These are phyloP conservation scores for Elephantulus edwardii DNA, from an alignment of 2,113 vertebrate species.

Conservation along the genomic window DNA sequence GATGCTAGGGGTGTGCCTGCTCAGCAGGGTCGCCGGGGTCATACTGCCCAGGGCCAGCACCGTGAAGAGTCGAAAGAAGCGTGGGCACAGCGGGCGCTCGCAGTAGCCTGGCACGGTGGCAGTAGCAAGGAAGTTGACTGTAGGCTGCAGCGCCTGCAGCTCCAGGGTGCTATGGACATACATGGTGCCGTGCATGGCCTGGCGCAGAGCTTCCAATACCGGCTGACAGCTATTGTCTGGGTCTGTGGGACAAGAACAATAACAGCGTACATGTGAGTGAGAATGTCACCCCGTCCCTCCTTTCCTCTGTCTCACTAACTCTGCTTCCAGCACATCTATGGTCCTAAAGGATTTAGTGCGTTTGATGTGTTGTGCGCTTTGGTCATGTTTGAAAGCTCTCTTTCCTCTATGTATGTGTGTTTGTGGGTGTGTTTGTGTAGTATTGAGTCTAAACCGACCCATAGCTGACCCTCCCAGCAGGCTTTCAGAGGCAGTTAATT, in stretches of 20 bases:
- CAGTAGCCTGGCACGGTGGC: constrained; percentile 70
- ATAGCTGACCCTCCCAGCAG: too few species aligned
- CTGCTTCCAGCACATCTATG: background rate
- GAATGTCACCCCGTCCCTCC: background rate
- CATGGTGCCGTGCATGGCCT: constrained; percentile 84
- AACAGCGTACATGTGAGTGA: background rate
- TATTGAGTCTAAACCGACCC: too few species aligned
- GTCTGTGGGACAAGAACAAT: constrained; percentile 77
- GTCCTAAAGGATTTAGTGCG: background rate
- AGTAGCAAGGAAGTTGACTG: constrained; percentile 84
- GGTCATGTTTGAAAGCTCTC: background rate
- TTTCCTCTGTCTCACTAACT: background rate
- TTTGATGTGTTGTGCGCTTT: background rate
- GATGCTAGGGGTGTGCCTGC: constrained; percentile 82
- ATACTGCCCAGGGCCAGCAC: constrained; percentile 83
- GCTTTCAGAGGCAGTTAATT: too few species aligned
- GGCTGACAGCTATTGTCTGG: constrained; percentile 78
- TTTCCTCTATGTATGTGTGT: too few species aligned
- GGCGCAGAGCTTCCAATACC: constrained; percentile 87
- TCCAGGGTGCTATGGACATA: constrained; percentile 71
- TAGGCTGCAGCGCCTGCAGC: constrained; percentile 76
- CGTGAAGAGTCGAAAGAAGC: constrained; percentile 88
- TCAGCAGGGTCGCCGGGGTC: constrained; percentile 80
- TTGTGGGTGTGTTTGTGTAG: too few species aligned
- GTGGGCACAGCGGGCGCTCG: constrained; percentile 79